Base-by-base conservation (phyloP, 92 coral and sea anemone species). In the Palythoa grandiflora region DNA sequence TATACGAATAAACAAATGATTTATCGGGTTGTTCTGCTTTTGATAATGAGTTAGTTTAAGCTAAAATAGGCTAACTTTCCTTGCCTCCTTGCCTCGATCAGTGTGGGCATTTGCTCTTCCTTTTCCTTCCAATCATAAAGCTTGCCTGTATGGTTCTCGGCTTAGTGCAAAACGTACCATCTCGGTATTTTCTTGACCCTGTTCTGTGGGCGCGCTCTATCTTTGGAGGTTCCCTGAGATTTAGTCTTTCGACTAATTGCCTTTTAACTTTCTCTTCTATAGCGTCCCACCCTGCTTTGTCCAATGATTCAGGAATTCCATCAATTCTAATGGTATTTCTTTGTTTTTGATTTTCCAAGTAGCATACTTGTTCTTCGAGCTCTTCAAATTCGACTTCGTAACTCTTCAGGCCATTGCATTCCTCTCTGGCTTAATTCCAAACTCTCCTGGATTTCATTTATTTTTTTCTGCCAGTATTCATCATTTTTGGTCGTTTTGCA, bases 121-220 rank as follows among this genome's bases (percentile, higher is more conserved):
- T 86, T 86, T 2, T 73, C 73, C 47, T 54, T 73, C 76, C 89
- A 86, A 60, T 60, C 83, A 51, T 76, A 86, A 2, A 76, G 84
- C 73, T 76, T 86, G 13, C 84, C 63, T 20, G 60, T 9, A 86
- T 86, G 35, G 72, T 59, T 8, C 76, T 57, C 59, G 89, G 89
- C 48, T 63, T 77, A 37, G 10, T 37, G 6, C 89, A 59, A 19
- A 17, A 1, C 17, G 73, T 15, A 10, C 77, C 89, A 76, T 86
- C 59, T 9, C 55, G 76, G 15, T 86, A 12, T 66, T 11, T 59
- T 5, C 8, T 57, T 2, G 63, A 38, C 11, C 89, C 76, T 38
- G 76, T 86, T 86, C 89, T 75, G 28, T 86, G 89, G 38, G 75
- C 65, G 16, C 20, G 65, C 65, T 10, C 65, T 10, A 59, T 59